A percentile compares a stretch with the other conserved stretches of the same genome.
phyloP scores from a whole-genome alignment of 2,113 vertebrate genomes.

The Cyphomyrus plagiostoma region DNA sequence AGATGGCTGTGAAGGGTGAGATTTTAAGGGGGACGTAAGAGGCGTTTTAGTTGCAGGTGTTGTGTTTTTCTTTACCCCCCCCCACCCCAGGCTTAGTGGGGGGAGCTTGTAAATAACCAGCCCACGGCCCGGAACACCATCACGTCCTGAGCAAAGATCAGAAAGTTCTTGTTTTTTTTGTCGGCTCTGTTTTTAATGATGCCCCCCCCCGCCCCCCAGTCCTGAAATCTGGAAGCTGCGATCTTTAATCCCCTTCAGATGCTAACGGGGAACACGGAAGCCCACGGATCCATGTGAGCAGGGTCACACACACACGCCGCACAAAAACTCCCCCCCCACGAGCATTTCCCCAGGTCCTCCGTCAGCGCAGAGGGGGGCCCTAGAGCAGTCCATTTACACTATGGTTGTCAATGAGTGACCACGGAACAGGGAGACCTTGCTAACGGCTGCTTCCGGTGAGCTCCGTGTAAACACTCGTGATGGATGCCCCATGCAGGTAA shows the following conservation, averaged over 20 bases:
- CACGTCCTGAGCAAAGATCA: background rate
- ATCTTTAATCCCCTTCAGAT: background rate
- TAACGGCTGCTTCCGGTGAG: slow-evolving; percentile 45
- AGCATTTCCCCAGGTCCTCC: background rate
- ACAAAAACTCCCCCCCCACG: background rate
- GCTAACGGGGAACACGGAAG: background rate
- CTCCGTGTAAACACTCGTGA: slow-evolving; percentile 48
- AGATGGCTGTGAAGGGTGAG: background rate
- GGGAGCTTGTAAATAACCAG: background rate
- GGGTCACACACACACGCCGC: background rate
- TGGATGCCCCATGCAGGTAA: slow-evolving; percentile 54
- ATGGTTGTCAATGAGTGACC: background rate
- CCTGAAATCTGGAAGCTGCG: background rate
- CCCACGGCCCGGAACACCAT: background rate
- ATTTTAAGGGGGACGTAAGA: background rate
- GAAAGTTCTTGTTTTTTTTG: background rate
- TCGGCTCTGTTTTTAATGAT: background rate
- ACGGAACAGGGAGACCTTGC: slow-evolving; percentile 49
- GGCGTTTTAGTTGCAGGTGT: background rate
- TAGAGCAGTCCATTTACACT: background rate
- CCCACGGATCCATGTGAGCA: background rate
- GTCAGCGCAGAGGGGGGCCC: background rate
- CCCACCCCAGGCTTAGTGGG: background rate
- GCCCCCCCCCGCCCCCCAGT: too few relatives aligned
- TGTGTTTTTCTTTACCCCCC: background rate